Percentiles rank a stretch among this genome's conserved stretches.
Evolutionary conservation across 1,140 invertebrate species (phyloP).

Genomic region (Drosophila parabipectinata): DNA sequence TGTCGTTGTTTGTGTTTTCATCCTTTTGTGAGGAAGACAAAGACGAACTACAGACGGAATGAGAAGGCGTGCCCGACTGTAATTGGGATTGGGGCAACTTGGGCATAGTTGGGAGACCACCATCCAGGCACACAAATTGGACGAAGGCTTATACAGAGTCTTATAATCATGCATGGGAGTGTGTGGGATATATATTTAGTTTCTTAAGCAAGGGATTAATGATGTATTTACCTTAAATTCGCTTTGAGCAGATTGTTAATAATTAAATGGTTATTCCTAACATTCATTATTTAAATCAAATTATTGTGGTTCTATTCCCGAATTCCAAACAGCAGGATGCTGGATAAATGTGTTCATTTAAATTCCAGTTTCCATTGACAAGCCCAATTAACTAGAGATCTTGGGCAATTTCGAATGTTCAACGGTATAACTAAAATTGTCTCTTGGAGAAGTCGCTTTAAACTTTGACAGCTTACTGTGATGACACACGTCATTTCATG

Average conservation of each 20-base stretch:
- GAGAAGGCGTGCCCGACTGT: background rate
- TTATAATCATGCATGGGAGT: background rate
- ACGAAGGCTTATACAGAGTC: background rate
- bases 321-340: background rate
- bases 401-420: constrained; percentile 14
- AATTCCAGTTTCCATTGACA: constrained; percentile 18
- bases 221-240: background rate
- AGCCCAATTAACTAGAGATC: constrained; percentile 11
- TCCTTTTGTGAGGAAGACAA: constrained; percentile 25
- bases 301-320: background rate
- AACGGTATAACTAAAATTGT: constrained; percentile 17
- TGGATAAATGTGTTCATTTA: background rate
- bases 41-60: constrained; percentile 4
- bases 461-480: constrained; percentile 22
- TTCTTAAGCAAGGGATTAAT: background rate
- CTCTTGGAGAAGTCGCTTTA: constrained; percentile 13
- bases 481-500: constrained; percentile 43
- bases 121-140: constrained; percentile 10
- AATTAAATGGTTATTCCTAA: background rate
- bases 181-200: background rate
- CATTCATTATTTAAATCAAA: background rate
- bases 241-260: background rate
- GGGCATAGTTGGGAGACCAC: constrained; percentile 22
- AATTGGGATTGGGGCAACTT: constrained; percentile 35
- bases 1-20: constrained; percentile 27